Base-by-base conservation (phyloP, 2,113 vertebrate species). In the Meriones unguiculatus region DNA sequence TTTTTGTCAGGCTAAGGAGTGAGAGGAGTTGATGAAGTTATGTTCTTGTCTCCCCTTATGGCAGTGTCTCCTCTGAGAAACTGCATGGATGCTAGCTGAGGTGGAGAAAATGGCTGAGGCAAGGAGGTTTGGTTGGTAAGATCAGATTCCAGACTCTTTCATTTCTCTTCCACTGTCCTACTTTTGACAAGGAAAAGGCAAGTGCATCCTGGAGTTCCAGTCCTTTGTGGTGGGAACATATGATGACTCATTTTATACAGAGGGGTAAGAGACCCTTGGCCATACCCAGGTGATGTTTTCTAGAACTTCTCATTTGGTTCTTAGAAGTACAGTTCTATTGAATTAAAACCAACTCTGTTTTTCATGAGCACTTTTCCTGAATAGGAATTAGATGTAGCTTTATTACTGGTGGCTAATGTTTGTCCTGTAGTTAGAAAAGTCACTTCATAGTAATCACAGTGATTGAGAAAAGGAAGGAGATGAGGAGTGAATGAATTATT, bases 341-440 rank as follows among this genome's bases (percentile, higher is more conserved):
- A 59, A 73, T 94, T 54, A 77, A 86, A 95, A 90, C 25, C 14
- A 50, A 2, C 86, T 95, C 89, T 70, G 62, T 94, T 96, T 94
- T 94, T 62, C 22, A 46, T 89, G 77, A 92, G 92, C 75, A 81
- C 35, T 73, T 35, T 25, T 57, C 13, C 73, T 35, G 84, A 88
- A 20, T 82, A 91, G 85, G 69, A 90, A 85, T 93, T 93, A 73
- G 89, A 50, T 57, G 22, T 62, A 77, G 22, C 35, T 95, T 88
- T 95, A 86, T 93, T 90, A 91, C 65, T 90, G 22, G 95, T 69
- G 20, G 87, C 59, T 65, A 52, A 17, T 93, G 35, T 81, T 92
- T 73, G 20, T 69, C 59, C 30, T 69, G 9, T 91, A 73, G 70
- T 88, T 93, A 90, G 76, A 82, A 70, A 90, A 82, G 15, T 32